phyloP scores from a whole-genome alignment of 2,797 vertebrate genomes.

The Propithecus perrieri region DNA sequence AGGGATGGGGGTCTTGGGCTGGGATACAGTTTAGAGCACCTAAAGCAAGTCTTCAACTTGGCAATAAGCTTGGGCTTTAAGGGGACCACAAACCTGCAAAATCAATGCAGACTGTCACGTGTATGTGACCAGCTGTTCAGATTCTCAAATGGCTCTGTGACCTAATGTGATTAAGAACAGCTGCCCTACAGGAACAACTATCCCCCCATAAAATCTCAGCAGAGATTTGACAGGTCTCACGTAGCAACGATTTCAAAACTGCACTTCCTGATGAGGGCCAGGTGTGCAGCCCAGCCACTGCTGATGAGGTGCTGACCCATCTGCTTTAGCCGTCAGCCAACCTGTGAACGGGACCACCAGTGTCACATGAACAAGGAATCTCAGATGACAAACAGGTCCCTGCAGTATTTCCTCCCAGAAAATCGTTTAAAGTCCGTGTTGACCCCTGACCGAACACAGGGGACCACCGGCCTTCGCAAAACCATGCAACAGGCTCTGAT shows the following conservation, averaged over 20 bases:
- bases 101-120: not conserved
- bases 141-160: not conserved
- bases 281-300: no score
- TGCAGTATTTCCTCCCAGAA: not conserved
- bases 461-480: not conserved
- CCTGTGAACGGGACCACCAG: not conserved
- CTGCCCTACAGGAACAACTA: not conserved
- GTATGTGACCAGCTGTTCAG: not conserved
- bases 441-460: not conserved
- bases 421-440: not conserved
- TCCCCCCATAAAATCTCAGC: not conserved
- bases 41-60: not conserved
- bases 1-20: fast-evolving
- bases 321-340: not conserved
- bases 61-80: not conserved
- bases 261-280: not conserved
- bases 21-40: not conserved
- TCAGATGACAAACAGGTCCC: not conserved
- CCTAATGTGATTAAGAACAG: not conserved
- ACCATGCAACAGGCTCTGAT: not conserved
- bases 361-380: not conserved
- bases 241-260: not conserved
- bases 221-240: not conserved
- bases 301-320: not conserved
- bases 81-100: not conserved